These are phyloP conservation scores for Ceratitis capitata DNA, from an alignment of 1,140 invertebrate species.

Conservation along the genomic window DNA sequence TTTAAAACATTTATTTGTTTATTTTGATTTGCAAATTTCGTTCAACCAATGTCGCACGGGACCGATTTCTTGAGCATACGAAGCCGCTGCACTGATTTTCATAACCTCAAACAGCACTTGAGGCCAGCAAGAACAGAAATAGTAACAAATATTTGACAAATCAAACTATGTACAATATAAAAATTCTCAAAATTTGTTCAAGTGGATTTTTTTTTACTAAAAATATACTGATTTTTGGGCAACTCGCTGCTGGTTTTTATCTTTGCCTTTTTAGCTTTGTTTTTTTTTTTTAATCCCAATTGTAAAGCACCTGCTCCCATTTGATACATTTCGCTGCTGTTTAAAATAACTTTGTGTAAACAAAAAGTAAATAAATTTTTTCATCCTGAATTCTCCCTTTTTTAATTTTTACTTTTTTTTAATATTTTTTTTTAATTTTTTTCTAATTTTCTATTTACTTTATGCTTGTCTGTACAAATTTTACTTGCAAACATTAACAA, in stretches of 20 bases:
- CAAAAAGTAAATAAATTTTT: neutral
- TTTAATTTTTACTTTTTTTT: neutral
- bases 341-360: neutral
- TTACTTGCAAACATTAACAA: neutral
- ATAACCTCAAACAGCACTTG: neutral
- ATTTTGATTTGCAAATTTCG: no score
- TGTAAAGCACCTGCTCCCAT: neutral
- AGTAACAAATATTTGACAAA: neutral
- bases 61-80: no score
- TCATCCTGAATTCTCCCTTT: neutral
- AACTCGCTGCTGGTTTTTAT: neutral
- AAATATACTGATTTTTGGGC: neutral
- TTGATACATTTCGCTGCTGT: neutral
- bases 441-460: neutral
- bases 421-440: neutral
- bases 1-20: no score
- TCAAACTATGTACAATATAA: no score
- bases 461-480: constrained; percentile 7
- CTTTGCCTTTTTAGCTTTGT: neutral
- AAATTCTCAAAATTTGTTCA: neutral
- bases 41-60: no score
- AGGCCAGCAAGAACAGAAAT: neutral
- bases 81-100: neutral
- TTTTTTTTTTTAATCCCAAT: neutral
- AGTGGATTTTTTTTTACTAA: neutral